Base-by-base conservation (phyloP, 2,888 invertebrate species). In the Drosophila ustulata region DNA sequence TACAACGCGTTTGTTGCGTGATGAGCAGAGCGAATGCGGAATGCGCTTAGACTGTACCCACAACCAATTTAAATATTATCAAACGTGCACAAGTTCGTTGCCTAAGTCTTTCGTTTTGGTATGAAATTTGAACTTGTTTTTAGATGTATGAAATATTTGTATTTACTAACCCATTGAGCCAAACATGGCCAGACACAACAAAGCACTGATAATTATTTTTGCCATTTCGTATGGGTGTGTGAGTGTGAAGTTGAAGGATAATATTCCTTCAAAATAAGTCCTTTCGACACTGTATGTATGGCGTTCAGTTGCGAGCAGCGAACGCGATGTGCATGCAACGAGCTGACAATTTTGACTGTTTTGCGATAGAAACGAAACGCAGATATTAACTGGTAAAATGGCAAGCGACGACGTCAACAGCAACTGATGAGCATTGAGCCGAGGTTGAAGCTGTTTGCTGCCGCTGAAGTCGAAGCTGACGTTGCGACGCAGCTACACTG, bases 101-200 rank as follows among this genome's bases (percentile, higher is more conserved):
- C 61, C 32, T 55, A 59, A 78, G 78, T 76, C 78, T 78, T 76
- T 76, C 59, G 56, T 74, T 75, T 65, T 7, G 55, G 23, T 66
- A 34, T 64, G 51, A 67, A 56, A 73, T 75, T 77, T 67, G 9
- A 3, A 13, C 52, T 67, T 56, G 18, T 32, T 7, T 47, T 55
- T 9, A 13, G 18, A 11, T 41, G 23, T 25, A 39, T 57, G 11
- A n/a, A 62, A 47, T 58, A 23, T n/a, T 30, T 32, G 51, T 37
- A 37, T 61, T 47, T 90, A 91, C 91, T 91, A 89, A 91, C 91
- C 91, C 80, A 89, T 63, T 23, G 91, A 80, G 82, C 91, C 89
- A 78, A 88, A 90, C 83, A 90, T 80, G 85, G 91, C 90, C 39
- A 91, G 59, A 73, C 90, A 91, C 79, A 91, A 50, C 43, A 89